phyloP scores from a whole-genome alignment of 2,888 invertebrate genomes.

The Phyto melanocephala region DNA sequence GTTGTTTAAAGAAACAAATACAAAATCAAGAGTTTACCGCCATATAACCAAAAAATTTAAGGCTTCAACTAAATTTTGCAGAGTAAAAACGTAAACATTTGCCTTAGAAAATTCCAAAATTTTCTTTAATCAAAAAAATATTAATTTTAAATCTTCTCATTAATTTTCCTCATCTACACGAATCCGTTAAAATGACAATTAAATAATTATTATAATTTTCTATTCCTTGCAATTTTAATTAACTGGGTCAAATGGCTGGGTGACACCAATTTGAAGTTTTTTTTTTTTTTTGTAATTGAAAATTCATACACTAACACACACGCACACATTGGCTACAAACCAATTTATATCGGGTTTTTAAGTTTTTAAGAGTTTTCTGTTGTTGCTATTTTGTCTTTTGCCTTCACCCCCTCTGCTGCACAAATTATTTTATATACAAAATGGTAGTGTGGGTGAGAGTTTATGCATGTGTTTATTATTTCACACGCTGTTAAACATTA shows the following conservation, averaged over 20 bases:
- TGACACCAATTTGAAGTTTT: slow-evolving; percentile 39
- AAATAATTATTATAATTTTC: too few species aligned
- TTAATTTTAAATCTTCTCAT: too few species aligned
- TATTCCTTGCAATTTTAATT: neutral
- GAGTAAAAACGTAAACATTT: too few species aligned
- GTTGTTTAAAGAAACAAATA: too few species aligned
- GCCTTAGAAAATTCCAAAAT: too few species aligned
- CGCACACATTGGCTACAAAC: neutral
- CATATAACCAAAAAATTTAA: too few species aligned
- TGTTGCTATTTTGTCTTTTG: neutral
- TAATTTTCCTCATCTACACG: too few species aligned
- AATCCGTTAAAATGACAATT: too few species aligned
- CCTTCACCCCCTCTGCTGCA: neutral
- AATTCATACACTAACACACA: neutral
- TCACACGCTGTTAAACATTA: slow-evolving; percentile 49
- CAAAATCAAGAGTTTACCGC: too few species aligned
- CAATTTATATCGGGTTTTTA: slow-evolving; percentile 18
- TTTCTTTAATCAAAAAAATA: too few species aligned
- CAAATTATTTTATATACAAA: slow-evolving; percentile 23
- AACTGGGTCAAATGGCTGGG: slow-evolving; percentile 49
- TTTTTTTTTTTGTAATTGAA: slow-evolving; percentile 27
- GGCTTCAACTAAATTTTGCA: too few species aligned
- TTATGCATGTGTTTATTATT: slow-evolving; percentile 50
- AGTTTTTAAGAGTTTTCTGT: slow-evolving; percentile 9
- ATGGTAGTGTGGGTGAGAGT: neutral